A percentile compares a stretch with the other conserved stretches of the same genome.
Evolutionary conservation across 2,888 invertebrate genomes (phyloP).

Genomic region (Acanthosepion lycidas): DNA sequence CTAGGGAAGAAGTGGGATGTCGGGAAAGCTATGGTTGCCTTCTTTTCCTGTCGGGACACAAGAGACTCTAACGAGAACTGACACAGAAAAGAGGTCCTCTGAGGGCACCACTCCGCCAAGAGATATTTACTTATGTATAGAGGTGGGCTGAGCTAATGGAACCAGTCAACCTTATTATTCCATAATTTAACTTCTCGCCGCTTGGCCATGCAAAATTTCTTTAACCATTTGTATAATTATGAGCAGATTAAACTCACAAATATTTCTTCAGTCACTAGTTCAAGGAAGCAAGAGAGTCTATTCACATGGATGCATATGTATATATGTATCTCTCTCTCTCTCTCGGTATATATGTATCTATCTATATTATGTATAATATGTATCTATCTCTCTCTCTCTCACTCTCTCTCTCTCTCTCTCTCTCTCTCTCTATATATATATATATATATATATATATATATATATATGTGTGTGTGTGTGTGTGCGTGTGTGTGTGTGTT

Average conservation of each 20-base stretch:
- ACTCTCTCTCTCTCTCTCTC: no score
- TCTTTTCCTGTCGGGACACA: background rate
- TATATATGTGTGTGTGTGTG: background rate
- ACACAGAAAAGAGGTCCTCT: slow-evolving; percentile 33
- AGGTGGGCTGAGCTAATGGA: background rate
- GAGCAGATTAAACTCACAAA: background rate
- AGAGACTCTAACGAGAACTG: slow-evolving; percentile 33
- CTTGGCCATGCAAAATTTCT: slow-evolving; percentile 33
- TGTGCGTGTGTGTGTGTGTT: background rate
- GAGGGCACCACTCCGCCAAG: background rate
- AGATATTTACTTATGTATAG: background rate
- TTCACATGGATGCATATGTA: background rate
- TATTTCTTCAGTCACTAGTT: background rate
- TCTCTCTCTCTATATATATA: no score
- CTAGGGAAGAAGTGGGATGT: background rate
- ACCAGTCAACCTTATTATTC: background rate
- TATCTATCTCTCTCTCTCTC: background rate
- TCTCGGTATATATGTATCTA: no score
- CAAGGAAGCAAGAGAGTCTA: background rate
- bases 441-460: background rate
- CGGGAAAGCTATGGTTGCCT: background rate
- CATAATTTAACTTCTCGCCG: slow-evolving; percentile 33
- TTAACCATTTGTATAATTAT: background rate
- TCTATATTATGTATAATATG: no score
- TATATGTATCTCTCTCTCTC: background rate